Evolutionary conservation across 1,140 invertebrate genomes (phyloP), one percentile per base, ranked within the genome.

Genomic region (Drosophila guanche): DNA sequence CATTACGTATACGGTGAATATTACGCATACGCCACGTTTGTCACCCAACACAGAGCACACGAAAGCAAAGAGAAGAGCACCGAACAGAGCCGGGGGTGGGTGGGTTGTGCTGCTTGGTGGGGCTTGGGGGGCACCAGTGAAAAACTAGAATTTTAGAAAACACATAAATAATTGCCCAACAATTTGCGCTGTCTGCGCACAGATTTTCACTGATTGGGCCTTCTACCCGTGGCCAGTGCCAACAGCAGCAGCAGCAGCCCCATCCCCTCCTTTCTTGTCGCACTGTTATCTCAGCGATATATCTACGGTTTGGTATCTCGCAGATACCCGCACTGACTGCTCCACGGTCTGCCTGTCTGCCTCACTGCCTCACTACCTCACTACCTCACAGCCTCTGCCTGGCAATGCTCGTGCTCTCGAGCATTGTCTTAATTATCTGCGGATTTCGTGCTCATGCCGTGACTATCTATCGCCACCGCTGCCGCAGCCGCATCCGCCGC

Each of bases 181-280:
- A 90, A 90, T 90, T 90, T 83, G 76, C 74, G 78, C 79, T 90
- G 86, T 90, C 86, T 90, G 81, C 86, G 73, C 81, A 77, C 65
- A 79, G 79, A 85, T 84, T 79, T 78, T 81, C 74, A 65, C 71
- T 81, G 77, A 73, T 73, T 73, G 46, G 50, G 29, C 22, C 37
- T 45, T 22, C 40, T n/a, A 37, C 22, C 40, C 53, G 27, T 52
- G n/a, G 29, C 12, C 20, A 16, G 50, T 14, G 23, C 40, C 5
- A 16, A 16, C 16, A 41, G 40, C 42, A 41, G 22, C 53, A 45
- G 53, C 43, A 27, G 5, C 25, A 8, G 48, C 5, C 33, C 10
- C 37, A 27, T 22, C 22, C 6, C 22, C 29, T 46, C 22, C 33
- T 8, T 27, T 25, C 22, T 10, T 62, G 43, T 65, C 33, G 46